Conservation (phyloP, 2,888 invertebrate genomes). For the Pantelozetes paolii region DNA sequence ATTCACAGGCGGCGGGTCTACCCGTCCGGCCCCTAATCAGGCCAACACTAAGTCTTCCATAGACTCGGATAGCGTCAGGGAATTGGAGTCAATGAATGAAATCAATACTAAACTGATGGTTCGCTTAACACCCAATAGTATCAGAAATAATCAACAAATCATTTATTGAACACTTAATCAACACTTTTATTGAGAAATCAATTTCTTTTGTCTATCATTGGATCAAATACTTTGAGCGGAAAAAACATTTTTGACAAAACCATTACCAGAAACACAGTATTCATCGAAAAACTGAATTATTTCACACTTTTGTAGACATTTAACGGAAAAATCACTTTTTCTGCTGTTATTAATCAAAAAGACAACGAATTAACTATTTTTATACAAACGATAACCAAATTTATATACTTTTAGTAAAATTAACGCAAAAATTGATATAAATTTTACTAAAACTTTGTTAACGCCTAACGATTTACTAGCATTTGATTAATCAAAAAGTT, state of each 20-base stretch:
- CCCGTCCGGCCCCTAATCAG: conserved; percentile 22
- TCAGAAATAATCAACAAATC: neutral
- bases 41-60: conserved; percentile 19
- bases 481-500: neutral
- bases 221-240: neutral
- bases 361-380: conserved; percentile 13
- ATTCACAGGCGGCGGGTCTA: conserved; percentile 37
- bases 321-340: neutral
- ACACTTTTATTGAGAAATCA: neutral
- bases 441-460: neutral
- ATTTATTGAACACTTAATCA: neutral
- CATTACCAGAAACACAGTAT: too few relatives aligned
- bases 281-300: neutral
- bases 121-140: conserved; percentile 16
- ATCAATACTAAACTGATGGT: conserved; percentile 21
- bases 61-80: conserved; percentile 29
- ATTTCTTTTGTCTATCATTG: neutral
- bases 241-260: too few relatives aligned
- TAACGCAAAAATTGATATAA: neutral
- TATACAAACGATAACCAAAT: too few relatives aligned
- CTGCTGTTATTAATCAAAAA: neutral
- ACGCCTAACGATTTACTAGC: neutral
- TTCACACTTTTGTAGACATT: neutral
- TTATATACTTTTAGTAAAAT: too few relatives aligned
- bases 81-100: conserved; percentile 26